Evolutionary conservation across 2,797 vertebrate genomes (phyloP).

Genomic region (Rhinoraja longicauda): DNA sequence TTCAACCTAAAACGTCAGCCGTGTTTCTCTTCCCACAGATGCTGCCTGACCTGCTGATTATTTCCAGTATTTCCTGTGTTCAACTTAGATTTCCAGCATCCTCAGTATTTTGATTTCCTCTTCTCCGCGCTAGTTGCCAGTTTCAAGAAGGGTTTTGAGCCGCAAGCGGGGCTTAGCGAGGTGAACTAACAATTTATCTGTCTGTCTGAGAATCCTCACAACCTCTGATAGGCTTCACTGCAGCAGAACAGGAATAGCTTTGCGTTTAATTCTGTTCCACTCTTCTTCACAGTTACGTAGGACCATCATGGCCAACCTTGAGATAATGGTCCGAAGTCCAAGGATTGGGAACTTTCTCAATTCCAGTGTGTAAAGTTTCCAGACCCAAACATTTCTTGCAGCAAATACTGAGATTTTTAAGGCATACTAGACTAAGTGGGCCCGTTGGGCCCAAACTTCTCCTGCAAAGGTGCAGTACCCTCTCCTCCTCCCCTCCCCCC

Average conservation of each 20-base stretch:
- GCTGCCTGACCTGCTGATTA: background rate
- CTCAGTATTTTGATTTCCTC: background rate
- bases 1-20: too few relatives aligned
- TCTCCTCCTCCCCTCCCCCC: too few relatives aligned
- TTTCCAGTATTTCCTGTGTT: background rate
- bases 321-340: background rate
- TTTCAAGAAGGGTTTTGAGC: too few relatives aligned
- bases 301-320: background rate
- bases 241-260: background rate
- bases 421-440: too few relatives aligned
- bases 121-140: background rate
- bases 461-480: too few relatives aligned
- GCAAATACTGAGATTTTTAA: background rate
- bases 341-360: background rate
- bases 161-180: too few relatives aligned
- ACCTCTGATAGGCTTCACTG: too few relatives aligned
- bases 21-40: too few relatives aligned
- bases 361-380: background rate
- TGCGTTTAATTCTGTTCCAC: background rate
- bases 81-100: too few relatives aligned
- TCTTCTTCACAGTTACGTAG: background rate
- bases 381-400: background rate
- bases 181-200: too few relatives aligned
- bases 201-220: too few relatives aligned
- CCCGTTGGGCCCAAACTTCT: too few relatives aligned